Conservation (phyloP, 92 coral and sea anemone genomes). For the Ricordea florida region DNA sequence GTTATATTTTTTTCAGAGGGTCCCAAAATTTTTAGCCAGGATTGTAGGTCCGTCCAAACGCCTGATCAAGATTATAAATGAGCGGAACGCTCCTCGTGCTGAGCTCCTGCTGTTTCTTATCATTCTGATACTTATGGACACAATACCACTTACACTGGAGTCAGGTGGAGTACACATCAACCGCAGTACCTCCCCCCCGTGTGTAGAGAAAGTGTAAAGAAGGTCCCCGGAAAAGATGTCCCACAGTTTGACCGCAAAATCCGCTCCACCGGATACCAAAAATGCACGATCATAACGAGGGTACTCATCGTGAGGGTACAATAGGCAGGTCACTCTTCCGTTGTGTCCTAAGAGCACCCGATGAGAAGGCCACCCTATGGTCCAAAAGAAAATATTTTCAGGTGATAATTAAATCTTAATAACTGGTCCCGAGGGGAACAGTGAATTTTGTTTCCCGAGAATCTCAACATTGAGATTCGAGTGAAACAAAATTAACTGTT, state of each 20-base stretch:
- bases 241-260: slow-evolving; percentile 98
- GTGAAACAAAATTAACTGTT: no score
- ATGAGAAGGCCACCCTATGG: slow-evolving; percentile 89
- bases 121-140: no score
- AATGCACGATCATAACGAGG: slow-evolving; percentile 77
- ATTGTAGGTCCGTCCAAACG: no score
- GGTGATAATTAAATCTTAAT: no score
- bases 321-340: slow-evolving; percentile 90
- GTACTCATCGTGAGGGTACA: slow-evolving; percentile 96
- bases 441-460: no score
- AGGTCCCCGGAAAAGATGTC: slow-evolving; percentile 88
- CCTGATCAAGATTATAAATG: no score
- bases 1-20: no score
- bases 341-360: slow-evolving; percentile 89
- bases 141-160: slow-evolving; percentile 91
- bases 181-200: slow-evolving; percentile 89
- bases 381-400: neutral
- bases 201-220: slow-evolving; percentile 84
- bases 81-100: no score
- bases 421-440: no score
- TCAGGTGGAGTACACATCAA: slow-evolving; percentile 93
- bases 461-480: no score
- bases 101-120: no score
- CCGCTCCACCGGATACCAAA: slow-evolving; percentile 97
- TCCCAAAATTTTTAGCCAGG: no score